Conservation (phyloP, 2,113 vertebrate genomes). For the Tupaia tana region DNA sequence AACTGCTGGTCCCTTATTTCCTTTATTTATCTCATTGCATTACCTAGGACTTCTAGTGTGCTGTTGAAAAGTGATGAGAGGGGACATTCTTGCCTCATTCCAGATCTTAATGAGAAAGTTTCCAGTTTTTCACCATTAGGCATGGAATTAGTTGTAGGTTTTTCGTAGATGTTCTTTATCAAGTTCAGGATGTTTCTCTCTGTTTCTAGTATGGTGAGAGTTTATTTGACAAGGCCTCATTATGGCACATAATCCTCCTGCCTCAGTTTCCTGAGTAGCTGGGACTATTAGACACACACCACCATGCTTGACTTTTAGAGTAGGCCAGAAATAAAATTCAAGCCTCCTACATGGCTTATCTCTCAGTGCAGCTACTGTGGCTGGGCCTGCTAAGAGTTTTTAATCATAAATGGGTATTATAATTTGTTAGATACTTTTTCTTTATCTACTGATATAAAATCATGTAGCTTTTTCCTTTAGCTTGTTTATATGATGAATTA, state of each 20-base stretch:
- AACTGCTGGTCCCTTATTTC: background rate
- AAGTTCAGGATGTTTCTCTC: background rate
- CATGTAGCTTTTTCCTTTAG: conserved; percentile 1
- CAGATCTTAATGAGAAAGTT: background rate
- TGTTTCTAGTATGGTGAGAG: background rate
- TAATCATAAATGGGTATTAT: background rate
- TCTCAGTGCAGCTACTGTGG: too few relatives aligned
- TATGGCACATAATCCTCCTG: too few relatives aligned
- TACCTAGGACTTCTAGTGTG: background rate
- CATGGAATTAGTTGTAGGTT: background rate
- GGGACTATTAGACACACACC: too few relatives aligned
- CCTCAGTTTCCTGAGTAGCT: too few relatives aligned
- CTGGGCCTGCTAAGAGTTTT: background rate
- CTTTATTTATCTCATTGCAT: background rate
- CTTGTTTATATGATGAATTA: background rate
- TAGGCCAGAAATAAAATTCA: too few relatives aligned
- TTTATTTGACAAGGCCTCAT: background rate
- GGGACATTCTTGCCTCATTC: background rate
- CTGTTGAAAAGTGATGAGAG: background rate
- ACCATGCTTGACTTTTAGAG: too few relatives aligned
- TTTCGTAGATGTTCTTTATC: background rate
- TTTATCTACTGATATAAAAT: background rate
- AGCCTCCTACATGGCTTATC: too few relatives aligned
- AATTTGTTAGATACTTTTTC: conserved; percentile 32
- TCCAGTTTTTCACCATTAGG: conserved; percentile 21